A percentile compares a stretch with the other conserved stretches of the same genome.
These are phyloP conservation scores for Potorous gilbertii DNA, from an alignment of 2,797 vertebrate species.

Conservation along the genomic window DNA sequence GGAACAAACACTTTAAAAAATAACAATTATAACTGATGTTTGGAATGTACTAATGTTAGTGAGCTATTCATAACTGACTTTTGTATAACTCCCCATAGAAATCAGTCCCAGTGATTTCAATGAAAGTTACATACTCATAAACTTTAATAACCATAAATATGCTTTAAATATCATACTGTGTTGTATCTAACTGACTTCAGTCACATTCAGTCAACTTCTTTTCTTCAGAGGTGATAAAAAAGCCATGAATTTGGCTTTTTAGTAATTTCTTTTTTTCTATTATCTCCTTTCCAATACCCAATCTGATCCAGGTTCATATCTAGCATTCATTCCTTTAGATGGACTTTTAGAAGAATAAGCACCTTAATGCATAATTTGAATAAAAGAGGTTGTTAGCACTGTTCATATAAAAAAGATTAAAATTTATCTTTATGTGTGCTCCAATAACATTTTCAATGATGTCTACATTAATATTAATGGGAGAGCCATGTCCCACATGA, in stretches of 20 bases:
- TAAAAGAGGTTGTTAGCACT: background rate
- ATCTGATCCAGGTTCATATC: background rate
- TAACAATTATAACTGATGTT: background rate
- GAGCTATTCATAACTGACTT: background rate
- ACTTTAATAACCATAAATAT: background rate
- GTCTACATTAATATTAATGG: background rate
- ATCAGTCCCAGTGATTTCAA: background rate
- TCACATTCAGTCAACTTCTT: background rate
- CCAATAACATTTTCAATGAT: background rate
- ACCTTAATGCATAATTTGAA: conserved; percentile 4
- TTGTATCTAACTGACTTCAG: background rate
- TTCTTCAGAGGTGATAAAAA: background rate
- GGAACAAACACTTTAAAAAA: background rate
- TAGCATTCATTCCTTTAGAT: background rate
- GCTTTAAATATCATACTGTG: background rate
- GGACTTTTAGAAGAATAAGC: background rate
- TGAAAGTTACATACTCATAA: conserved; percentile 3
- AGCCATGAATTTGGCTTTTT: background rate
- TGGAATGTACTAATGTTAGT: background rate
- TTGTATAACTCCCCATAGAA: background rate
- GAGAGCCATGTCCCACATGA: background rate
- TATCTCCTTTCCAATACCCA: background rate
- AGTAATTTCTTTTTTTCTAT: background rate
- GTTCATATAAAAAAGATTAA: background rate
- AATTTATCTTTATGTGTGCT: background rate